Evolutionary conservation across 1,140 invertebrate species (phyloP), one percentile per base, ranked within the genome.

Genomic region (Coelopa frigida): DNA sequence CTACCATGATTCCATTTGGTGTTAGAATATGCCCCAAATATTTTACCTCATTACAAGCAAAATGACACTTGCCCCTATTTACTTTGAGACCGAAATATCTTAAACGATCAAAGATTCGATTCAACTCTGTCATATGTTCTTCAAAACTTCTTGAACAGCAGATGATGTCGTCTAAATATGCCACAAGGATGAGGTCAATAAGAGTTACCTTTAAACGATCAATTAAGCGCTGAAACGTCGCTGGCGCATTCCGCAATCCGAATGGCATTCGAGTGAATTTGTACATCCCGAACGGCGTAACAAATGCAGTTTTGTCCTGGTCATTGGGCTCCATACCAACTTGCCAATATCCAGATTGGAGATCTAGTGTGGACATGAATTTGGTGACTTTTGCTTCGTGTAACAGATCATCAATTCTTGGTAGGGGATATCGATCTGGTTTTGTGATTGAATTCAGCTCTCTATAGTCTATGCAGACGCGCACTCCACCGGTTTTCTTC

Each of bases 351-450:
- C 70, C 70, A 17, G 55, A 27, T 14, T 49, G 44, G 11, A 70
- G 40, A 47, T 74, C 73, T 3, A 73, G 15, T 2, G 58, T 63
- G 0, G 63, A 57, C 51, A 73, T 72, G 32, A 46, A 58, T 27
- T 39, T 56, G 8, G 52, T 48, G 2, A 50, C 49, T 22, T 52
- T 50, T 1, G 66, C 44, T 4, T 44, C 44, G 21, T 72, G 54
- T 5, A 77, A 52, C 8, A 68, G 44, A 17, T 73, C 71, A 38
- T 75, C 71, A 6, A 75, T 70, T 31, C 62, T 45, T 3, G 72
- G 70, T 8, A 75, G 53, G 5, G 72, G 72, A 20, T 43, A 43
- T 3, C 20, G 20, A 31, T 29, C 40, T 17, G 15, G 21, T 7
- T 5, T 4, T 7, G 40, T 43, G 24, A 43, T 20, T 4, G 15